These are phyloP conservation scores for Chauna torquata DNA, from an alignment of 2,113 vertebrate species.

Conservation along the genomic window DNA sequence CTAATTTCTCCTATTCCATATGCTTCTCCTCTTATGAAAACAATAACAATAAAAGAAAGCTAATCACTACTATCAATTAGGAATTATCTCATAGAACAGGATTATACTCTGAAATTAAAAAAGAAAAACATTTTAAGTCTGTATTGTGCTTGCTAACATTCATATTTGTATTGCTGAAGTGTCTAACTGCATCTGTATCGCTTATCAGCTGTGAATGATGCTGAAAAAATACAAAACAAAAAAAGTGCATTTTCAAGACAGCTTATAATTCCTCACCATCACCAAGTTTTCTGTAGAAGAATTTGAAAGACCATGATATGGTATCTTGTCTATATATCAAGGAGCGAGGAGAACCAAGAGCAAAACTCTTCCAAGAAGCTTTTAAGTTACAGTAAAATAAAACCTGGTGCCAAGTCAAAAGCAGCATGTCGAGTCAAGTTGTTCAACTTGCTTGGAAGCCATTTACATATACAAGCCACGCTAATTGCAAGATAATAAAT, in stretches of 20 bases:
- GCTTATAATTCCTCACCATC: not conserved
- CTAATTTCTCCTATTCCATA: not conserved
- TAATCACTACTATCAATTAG: constrained; percentile 26
- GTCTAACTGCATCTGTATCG: not conserved
- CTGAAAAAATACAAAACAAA: not conserved
- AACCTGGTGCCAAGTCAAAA: not conserved
- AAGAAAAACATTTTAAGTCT: not conserved
- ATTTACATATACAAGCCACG: not conserved
- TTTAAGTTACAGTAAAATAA: not conserved
- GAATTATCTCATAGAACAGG: not conserved
- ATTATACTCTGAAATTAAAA: not conserved
- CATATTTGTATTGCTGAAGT: not conserved
- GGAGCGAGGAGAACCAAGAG: not conserved
- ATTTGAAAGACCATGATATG: not conserved
- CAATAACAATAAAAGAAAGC: constrained; percentile 28
- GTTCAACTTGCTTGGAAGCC: not conserved
- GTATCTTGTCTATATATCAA: not conserved
- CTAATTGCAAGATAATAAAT: constrained; percentile 33
- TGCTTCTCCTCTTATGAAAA: constrained; percentile 7
- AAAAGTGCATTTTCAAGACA: not conserved
- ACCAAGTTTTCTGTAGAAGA: not conserved
- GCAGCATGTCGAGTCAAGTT: not conserved
- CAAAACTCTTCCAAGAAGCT: not conserved
- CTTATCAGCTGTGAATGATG: not conserved
- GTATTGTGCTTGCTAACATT: not conserved